Evolutionary conservation across 2,797 vertebrate genomes (phyloP).

Genomic region (Sphaeramia orbicularis): DNA sequence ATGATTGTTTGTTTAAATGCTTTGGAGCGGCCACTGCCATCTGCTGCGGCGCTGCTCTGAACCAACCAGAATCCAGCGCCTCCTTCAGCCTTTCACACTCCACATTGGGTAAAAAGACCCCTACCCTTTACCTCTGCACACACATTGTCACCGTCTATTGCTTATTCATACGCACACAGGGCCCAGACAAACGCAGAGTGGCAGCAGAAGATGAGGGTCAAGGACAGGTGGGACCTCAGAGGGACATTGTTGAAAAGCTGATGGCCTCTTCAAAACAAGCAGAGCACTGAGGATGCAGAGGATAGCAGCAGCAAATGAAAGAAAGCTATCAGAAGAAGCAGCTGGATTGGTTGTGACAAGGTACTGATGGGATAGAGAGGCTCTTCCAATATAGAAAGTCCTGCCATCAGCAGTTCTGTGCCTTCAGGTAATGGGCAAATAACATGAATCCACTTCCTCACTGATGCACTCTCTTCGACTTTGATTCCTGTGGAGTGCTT

Average conservation of each 20-base stretch:
- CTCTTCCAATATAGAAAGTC: conserved; percentile 59
- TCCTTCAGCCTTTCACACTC: conserved; percentile 13
- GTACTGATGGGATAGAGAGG: conserved; percentile 66
- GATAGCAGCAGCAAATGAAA: conserved; percentile 35
- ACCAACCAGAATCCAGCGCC: conserved; percentile 27
- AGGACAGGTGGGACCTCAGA: conserved; percentile 61
- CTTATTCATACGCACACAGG: conserved; percentile 51
- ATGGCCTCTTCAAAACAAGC: conserved; percentile 64
- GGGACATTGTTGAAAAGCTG: conserved; percentile 55
- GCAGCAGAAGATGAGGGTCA: conserved; percentile 67
- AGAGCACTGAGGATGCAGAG: conserved; percentile 19
- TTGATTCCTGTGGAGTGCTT: conserved; percentile 61
- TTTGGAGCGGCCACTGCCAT: conserved; percentile 9
- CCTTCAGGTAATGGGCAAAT: conserved; percentile 67
- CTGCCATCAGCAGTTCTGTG: conserved; percentile 73
- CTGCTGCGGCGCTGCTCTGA: conserved; percentile 12
- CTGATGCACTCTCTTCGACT: conserved; percentile 54
- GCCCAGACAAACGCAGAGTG: conserved; percentile 2
- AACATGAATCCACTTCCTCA: conserved; percentile 61
- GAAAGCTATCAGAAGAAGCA: conserved; percentile 75
- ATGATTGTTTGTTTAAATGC: conserved; percentile 41
- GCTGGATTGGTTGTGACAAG: conserved; percentile 76
- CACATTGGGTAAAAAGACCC: conserved; percentile 29
- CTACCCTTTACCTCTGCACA: conserved; percentile 33
- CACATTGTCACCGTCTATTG: conserved; percentile 53